Conservation (phyloP, 2,113 vertebrate genomes). For the Corydoras maculifer region DNA sequence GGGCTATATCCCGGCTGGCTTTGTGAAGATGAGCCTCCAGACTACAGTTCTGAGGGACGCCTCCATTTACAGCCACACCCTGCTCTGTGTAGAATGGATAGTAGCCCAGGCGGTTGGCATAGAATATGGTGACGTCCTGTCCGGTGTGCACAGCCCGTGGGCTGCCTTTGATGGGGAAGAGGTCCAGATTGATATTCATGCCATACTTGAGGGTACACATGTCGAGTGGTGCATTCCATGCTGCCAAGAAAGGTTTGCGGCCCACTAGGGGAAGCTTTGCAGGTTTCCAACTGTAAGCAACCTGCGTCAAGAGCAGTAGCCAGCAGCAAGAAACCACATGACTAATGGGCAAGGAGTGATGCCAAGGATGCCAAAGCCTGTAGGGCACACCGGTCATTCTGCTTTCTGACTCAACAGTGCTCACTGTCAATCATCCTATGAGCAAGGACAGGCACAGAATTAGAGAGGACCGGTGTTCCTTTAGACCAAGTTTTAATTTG, state of each 20-base stretch:
- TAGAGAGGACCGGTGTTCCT: constrained; percentile 11
- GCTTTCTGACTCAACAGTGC: constrained; percentile 41
- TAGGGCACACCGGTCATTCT: constrained; percentile 57
- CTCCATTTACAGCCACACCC: constrained; percentile 61
- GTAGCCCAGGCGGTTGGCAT: constrained; percentile 68
- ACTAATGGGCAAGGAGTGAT: constrained; percentile 49
- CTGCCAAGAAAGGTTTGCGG: constrained; percentile 68
- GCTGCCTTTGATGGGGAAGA: constrained; percentile 70
- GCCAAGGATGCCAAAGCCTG: constrained; percentile 50
- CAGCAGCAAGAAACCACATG: constrained; percentile 52
- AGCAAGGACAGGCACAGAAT: constrained; percentile 13
- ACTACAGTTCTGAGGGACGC: constrained; percentile 70
- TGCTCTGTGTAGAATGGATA: constrained; percentile 70
- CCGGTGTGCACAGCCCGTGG: constrained; percentile 65
- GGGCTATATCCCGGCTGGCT: constrained; percentile 61
- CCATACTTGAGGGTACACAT: constrained; percentile 66
- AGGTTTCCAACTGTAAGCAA: constrained; percentile 65
- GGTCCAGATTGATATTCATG: constrained; percentile 60
- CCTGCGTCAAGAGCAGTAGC: constrained; percentile 54
- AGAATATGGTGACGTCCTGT: constrained; percentile 79
- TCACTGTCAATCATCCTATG: constrained; percentile 59
- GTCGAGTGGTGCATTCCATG: constrained; percentile 73
- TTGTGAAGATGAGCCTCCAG: constrained; percentile 70
- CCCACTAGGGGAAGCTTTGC: constrained; percentile 61
- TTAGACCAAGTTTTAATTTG: neutral